Percentiles rank a stretch among this genome's conserved stretches.
Evolutionary conservation across 2,113 vertebrate genomes (phyloP).

Genomic region (Nymphicus hollandicus): DNA sequence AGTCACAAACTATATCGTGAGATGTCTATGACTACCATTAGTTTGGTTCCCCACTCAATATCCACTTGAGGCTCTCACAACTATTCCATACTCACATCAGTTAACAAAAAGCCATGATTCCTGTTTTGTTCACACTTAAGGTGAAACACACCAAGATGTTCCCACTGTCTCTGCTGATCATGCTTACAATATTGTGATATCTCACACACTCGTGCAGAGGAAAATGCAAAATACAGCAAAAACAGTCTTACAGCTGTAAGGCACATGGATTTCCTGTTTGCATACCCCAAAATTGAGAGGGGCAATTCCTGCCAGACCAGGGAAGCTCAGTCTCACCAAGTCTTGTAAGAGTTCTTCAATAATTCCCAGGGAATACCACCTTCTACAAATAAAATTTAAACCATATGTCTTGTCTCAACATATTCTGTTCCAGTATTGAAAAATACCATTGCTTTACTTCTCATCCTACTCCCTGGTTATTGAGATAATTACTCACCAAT

Average conservation of each 20-base stretch:
- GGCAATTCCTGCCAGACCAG: not conserved
- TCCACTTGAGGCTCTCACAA: not conserved
- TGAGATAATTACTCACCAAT: not conserved
- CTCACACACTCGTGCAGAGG: not conserved
- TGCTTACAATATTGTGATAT: not conserved
- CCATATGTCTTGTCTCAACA: not conserved
- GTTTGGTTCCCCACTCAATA: not conserved
- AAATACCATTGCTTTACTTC: not conserved
- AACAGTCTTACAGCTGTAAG: not conserved
- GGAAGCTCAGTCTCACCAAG: not conserved
- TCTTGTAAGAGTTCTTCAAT: not conserved
- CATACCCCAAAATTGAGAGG: not conserved
- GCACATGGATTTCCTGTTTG: not conserved
- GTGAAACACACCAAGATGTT: not conserved
- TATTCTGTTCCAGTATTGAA: not conserved
- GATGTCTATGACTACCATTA: not conserved
- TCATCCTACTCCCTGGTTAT: fast-evolving
- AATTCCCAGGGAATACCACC: not conserved
- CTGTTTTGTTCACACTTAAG: not conserved
- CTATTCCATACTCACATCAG: not conserved
- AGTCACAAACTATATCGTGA: not conserved
- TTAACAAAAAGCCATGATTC: not conserved
- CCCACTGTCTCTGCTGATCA: not conserved
- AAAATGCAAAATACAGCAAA: not conserved
- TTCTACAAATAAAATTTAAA: not conserved